These are phyloP conservation scores for Melanostoma mellinum DNA, from an alignment of 2,888 invertebrate genomes.

Conservation along the genomic window DNA sequence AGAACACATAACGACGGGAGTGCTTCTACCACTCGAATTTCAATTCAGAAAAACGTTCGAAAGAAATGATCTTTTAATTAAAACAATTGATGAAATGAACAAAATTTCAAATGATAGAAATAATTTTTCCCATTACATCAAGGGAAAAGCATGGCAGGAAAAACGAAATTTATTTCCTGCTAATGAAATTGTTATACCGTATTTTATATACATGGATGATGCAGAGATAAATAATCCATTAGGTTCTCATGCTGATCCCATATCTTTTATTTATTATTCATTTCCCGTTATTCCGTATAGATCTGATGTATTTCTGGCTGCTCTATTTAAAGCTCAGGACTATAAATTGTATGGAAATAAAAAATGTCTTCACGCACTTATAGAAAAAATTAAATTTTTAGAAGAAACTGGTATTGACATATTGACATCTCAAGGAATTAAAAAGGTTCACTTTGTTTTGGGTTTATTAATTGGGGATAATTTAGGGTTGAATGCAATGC, in stretches of 20 bases:
- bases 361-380: neutral
- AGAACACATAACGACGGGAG: conserved; percentile 1
- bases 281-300: neutral
- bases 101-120: neutral
- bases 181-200: conserved; percentile 12
- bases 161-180: neutral
- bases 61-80: conserved; percentile 19
- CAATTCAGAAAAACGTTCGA: conserved; percentile 15
- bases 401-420: conserved; percentile 2
- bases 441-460: conserved; percentile 7
- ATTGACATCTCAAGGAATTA: conserved; percentile 2
- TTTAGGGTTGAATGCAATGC: neutral
- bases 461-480: conserved; percentile 9
- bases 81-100: neutral
- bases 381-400: conserved; percentile 2
- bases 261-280: conserved; percentile 10
- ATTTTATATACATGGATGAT: conserved; percentile 7
- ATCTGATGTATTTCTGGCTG: conserved; percentile 6
- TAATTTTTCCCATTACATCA: conserved; percentile 1
- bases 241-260: conserved; percentile 3
- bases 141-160: conserved; percentile 8
- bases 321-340: conserved; percentile 1
- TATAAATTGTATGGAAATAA: conserved; percentile 3
- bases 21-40: neutral
- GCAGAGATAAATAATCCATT: conserved; percentile 14